Evolutionary conservation across 2,888 invertebrate species (phyloP).

Genomic region (Morpho helenor): DNA sequence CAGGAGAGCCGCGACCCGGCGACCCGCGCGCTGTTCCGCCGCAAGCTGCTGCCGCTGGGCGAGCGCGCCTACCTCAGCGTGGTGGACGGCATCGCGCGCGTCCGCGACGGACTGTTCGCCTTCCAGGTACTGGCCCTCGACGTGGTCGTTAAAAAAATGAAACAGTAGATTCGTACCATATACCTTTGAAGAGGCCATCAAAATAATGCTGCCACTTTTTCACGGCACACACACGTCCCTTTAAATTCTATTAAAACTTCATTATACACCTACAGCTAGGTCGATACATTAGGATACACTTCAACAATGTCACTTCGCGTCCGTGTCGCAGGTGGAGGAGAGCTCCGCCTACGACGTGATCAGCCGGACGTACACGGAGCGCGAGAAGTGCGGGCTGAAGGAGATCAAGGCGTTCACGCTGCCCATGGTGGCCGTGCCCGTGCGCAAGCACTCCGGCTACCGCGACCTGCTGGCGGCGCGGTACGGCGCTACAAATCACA

Average conservation of each 20-base stretch:
- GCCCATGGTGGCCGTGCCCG: constrained; percentile 76
- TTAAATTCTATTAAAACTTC: no score
- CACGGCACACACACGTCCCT: no score
- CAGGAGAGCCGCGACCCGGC: constrained; percentile 77
- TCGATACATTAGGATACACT: no score
- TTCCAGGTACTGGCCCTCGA: constrained; percentile 60
- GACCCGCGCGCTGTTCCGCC: constrained; percentile 70
- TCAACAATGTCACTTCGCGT: background rate
- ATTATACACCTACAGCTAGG: no score
- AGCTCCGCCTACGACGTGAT: constrained; percentile 80
- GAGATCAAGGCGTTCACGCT: constrained; percentile 79
- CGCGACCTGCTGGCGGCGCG: constrained; percentile 64
- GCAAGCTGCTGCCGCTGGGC: constrained; percentile 77
- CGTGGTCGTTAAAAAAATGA: no score
- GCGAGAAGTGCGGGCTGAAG: constrained; percentile 81
- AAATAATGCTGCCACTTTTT: no score
- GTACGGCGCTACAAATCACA: no score
- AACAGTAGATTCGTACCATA: no score
- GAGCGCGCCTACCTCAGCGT: constrained; percentile 74
- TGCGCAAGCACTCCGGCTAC: constrained; percentile 77
- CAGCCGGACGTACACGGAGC: constrained; percentile 79
- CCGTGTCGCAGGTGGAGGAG: constrained; percentile 62
- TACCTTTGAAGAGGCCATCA: no score
- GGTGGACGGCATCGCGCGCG: constrained; percentile 72
- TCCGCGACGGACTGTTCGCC: constrained; percentile 77